phyloP scores from a whole-genome alignment of 1,140 invertebrate species.

The Sipha flava region DNA sequence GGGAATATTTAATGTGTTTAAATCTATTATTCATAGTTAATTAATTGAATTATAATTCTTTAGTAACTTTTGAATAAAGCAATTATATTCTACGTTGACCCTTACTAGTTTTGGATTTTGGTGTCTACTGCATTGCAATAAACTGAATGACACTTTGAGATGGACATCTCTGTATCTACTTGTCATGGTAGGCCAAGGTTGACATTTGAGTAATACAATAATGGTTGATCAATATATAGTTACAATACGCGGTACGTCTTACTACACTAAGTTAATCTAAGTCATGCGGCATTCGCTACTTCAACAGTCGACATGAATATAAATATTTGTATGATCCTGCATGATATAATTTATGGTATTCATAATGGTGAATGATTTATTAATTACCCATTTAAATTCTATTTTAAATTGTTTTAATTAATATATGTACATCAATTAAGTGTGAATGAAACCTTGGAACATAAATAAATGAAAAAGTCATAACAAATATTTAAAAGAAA shows the following conservation, averaged over 20 bases:
- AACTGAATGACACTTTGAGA: not conserved
- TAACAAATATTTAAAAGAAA: not conserved
- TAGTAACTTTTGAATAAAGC: not conserved
- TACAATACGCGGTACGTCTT: not conserved
- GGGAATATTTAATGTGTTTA: no score
- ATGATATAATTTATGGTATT: no score
- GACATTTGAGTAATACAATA: not conserved
- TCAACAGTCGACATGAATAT: not conserved
- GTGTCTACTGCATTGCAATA: not conserved
- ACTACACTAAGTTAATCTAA: constrained; percentile 15
- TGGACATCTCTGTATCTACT: not conserved
- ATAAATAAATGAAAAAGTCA: not conserved
- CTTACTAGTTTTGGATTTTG: not conserved
- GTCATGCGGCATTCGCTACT: not conserved
- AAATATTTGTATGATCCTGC: no score
- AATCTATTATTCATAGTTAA: no score
- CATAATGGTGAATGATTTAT: no score
- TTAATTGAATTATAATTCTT: no score
- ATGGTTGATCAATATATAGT: constrained; percentile 6
- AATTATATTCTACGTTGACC: not conserved
- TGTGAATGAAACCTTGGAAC: not conserved
- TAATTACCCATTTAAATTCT: no score
- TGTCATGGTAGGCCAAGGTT: not conserved
- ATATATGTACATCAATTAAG: not conserved
- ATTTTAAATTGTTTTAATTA: not conserved